Base-by-base conservation (phyloP, 2,113 vertebrate species). In the Corythornis vintsioides region DNA sequence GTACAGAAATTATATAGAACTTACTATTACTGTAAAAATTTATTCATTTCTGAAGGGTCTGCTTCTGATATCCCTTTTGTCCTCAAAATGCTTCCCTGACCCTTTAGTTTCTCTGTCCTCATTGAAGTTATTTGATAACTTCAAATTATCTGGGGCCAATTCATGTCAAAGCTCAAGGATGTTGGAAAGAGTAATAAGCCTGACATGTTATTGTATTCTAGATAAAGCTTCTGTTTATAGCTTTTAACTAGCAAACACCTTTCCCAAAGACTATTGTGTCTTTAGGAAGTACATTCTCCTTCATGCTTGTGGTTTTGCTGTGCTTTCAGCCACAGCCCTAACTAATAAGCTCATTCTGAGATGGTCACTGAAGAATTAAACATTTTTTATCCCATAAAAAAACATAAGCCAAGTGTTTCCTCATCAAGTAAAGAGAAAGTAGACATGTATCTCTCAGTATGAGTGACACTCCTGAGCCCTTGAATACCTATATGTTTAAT, bases 141-240 rank as follows among this genome's bases (percentile, higher is more conserved):
- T 67, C 60, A 64, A 20, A 29, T 42, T 22, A 50, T 64, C 13
- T 28, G 38, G 38, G 10, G 60, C 25, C 38, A 63, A 63, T 19
- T 42, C 38, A 64, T 10, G 20, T 64, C 61, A 45, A 91, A 79
- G 25, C 8, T 69, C 19, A 63, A 10, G 10, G 11, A 1, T 43
- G 14, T 26, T 28, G 28, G 25, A 64, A 64, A 42, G 16, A 48
- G 48, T 45, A 73, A 28, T 8, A 38, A 73, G 15, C 8, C 5
- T 33, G 35, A 2, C 2, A 19, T 9, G 11, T 56, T 50, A 38
- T 1, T 57, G 11, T 43, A 5, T 25, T 42, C n/a, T 3, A 5
- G 3, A 8, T 29, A 82, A 74, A 82, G 3, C 1, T 82, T 69
- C 20, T 42, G 13, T 86, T 82, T 56, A 53, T 70, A 75, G 4